These are phyloP conservation scores for Pollenia labialis DNA, from an alignment of 2,888 invertebrate genomes.

Conservation along the genomic window DNA sequence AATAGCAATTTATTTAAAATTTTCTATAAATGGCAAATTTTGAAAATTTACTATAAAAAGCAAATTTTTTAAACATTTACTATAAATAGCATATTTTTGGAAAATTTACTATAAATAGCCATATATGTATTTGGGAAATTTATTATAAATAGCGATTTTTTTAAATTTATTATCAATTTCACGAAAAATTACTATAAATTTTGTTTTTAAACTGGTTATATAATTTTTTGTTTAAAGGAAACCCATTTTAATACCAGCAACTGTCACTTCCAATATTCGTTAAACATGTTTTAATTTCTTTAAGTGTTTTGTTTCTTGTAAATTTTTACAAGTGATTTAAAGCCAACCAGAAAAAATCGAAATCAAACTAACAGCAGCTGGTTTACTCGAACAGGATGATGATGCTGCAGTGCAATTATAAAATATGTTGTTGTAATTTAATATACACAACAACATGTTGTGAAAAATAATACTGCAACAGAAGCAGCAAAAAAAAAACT, in stretches of 20 bases:
- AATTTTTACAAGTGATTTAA: constrained; percentile 57
- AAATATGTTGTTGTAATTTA: constrained; percentile 58
- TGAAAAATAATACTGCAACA: constrained; percentile 39
- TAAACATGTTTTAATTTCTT: background rate
- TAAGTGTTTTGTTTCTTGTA: constrained; percentile 40
- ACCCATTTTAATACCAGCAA: background rate
- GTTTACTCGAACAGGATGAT: constrained; percentile 36
- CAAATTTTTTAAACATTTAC: too few species aligned
- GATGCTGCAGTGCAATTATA: constrained; percentile 37
- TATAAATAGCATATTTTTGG: too few species aligned
- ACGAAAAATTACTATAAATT: too few species aligned
- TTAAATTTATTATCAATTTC: too few species aligned
- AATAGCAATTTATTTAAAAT: too few species aligned
- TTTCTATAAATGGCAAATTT: too few species aligned
- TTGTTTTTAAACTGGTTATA: too few species aligned
- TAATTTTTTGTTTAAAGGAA: background rate
- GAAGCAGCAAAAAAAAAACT: constrained; percentile 29
- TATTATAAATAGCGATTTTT: too few species aligned
- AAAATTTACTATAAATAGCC: too few species aligned
- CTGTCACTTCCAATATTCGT: constrained; percentile 40
- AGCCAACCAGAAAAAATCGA: constrained; percentile 18
- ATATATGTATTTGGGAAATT: too few species aligned
- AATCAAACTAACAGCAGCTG: constrained; percentile 59
- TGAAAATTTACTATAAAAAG: too few species aligned
- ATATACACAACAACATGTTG: constrained; percentile 58